phyloP scores from a whole-genome alignment of 2,113 vertebrate genomes.

The Rana temporaria region DNA sequence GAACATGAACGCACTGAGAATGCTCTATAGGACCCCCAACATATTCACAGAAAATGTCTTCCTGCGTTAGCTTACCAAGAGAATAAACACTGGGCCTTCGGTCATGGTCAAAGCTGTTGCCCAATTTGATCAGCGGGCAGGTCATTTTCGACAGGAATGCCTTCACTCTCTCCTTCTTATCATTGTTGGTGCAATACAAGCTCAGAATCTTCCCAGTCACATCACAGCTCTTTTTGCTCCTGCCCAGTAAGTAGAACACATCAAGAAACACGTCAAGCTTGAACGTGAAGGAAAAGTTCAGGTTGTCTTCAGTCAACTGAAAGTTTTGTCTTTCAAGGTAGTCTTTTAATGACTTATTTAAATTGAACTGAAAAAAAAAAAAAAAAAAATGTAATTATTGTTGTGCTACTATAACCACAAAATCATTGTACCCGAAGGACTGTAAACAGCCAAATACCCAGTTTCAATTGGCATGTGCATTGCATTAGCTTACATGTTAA shows the following conservation, averaged over 20 bases:
- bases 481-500: too few relatives aligned
- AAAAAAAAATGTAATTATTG: background rate
- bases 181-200: constrained; percentile 66
- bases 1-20: too few relatives aligned
- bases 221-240: constrained; percentile 68
- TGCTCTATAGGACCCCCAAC: background rate
- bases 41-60: background rate
- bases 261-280: constrained; percentile 70
- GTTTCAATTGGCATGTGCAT: too few relatives aligned
- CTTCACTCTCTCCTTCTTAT: constrained; percentile 69
- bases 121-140: constrained; percentile 62
- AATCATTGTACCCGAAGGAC: too few relatives aligned
- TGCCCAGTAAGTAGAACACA: constrained; percentile 70
- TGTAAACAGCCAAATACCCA: too few relatives aligned
- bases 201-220: constrained; percentile 70
- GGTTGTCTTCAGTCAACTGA: constrained; percentile 62
- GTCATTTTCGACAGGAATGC: constrained; percentile 73
- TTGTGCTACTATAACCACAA: too few relatives aligned
- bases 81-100: constrained; percentile 68
- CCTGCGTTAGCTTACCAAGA: constrained; percentile 61
- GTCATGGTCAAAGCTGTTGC: constrained; percentile 67
- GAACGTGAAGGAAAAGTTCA: constrained; percentile 71
- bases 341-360: constrained; percentile 65
- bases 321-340: constrained; percentile 65
- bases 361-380: constrained; percentile 68